Conservation (phyloP, 2,797 vertebrate genomes). For the Phoeniculus purpureus region DNA sequence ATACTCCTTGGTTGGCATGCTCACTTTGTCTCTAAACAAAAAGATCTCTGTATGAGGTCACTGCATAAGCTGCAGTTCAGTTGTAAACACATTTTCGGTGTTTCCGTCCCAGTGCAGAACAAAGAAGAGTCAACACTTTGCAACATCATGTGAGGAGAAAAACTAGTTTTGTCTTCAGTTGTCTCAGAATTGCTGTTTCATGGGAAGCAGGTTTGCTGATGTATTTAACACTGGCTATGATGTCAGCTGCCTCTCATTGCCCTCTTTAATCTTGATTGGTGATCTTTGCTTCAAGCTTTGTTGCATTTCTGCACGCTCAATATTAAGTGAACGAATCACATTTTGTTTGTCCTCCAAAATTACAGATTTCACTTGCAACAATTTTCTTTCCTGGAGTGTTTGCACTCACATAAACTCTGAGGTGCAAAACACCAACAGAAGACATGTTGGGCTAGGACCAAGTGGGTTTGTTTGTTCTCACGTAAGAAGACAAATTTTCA, state of each 20-base stretch:
- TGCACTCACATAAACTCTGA: background rate
- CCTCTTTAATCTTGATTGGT: constrained; percentile 7
- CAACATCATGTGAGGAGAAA: constrained; percentile 77
- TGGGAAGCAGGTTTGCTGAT: constrained; percentile 58
- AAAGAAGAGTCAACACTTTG: constrained; percentile 81
- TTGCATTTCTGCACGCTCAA: background rate
- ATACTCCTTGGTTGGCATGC: constrained; percentile 73
- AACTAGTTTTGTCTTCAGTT: constrained; percentile 66
- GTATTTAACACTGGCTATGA: constrained; percentile 33
- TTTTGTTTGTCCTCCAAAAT: background rate
- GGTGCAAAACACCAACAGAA: background rate
- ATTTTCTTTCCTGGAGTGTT: background rate
- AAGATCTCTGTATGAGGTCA: constrained; percentile 80
- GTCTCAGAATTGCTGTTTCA: constrained; percentile 50
- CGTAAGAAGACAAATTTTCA: background rate
- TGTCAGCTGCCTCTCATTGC: constrained; percentile 10
- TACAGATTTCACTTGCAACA: background rate
- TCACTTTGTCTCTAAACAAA: constrained; percentile 82
- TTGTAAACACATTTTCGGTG: constrained; percentile 81
- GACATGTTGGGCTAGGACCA: background rate
- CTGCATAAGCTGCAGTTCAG: constrained; percentile 78
- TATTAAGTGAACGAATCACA: background rate
- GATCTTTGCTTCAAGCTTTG: constrained; percentile 4
- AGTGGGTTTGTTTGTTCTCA: background rate
- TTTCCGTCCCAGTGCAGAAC: constrained; percentile 83